A percentile compares a stretch with the other conserved stretches of the same genome.
Evolutionary conservation across 2,888 invertebrate species (phyloP).

Genomic region (Thymelicus acteon): DNA sequence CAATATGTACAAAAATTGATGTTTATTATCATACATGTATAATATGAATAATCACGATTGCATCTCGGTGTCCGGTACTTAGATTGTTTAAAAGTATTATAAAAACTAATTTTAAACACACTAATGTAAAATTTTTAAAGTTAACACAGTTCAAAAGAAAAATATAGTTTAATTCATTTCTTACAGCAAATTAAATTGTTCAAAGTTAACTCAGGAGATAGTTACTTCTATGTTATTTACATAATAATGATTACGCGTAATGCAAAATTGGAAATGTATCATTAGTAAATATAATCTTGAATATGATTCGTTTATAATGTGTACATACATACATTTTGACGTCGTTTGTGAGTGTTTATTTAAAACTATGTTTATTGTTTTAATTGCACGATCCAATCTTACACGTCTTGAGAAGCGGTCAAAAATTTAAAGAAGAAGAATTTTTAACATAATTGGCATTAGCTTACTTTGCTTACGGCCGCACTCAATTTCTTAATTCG

Average conservation of each 20-base stretch:
- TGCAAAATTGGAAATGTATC: not conserved
- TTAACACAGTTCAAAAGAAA: too few relatives aligned
- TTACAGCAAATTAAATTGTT: not conserved
- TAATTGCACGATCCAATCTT: too few relatives aligned
- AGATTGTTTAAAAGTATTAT: not conserved
- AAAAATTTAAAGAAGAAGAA: too few relatives aligned
- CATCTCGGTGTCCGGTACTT: constrained; percentile 12
- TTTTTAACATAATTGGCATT: too few relatives aligned
- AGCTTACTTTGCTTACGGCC: too few relatives aligned
- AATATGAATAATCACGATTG: constrained; percentile 6
- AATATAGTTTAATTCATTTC: not conserved
- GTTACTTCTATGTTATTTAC: not conserved
- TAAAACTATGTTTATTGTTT: too few relatives aligned
- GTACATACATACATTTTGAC: too few relatives aligned
- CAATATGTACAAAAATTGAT: constrained; percentile 30
- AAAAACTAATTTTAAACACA: not conserved
- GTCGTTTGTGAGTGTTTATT: too few relatives aligned
- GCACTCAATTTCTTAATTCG: too few relatives aligned
- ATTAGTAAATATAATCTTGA: too few relatives aligned
- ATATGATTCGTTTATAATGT: too few relatives aligned
- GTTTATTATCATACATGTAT: constrained; percentile 11
- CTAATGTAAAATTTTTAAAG: not conserved
- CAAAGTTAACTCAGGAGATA: not conserved
- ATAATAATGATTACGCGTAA: not conserved
- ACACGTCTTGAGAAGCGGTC: too few relatives aligned